phyloP scores from a whole-genome alignment of 1,140 invertebrate genomes.

The Armadillidium nasatum region DNA sequence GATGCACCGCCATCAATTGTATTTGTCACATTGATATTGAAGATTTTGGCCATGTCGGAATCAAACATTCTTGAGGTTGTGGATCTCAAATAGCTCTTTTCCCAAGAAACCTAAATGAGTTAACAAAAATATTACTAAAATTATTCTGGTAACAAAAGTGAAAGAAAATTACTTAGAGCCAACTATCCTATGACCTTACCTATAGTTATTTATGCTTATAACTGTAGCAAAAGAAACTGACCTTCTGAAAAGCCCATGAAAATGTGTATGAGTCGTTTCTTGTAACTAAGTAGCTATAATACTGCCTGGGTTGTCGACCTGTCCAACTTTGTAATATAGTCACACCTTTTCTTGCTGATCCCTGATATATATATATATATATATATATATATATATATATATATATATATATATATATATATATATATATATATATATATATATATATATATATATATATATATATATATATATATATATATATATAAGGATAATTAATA shows the following conservation, averaged over 20 bases:
- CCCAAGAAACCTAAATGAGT: conserved; percentile 36
- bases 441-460: no score
- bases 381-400: no score
- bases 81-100: conserved; percentile 35
- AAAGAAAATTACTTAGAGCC: no score
- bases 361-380: conserved; percentile 42
- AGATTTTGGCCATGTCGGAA: conserved; percentile 54
- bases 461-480: no score
- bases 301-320: conserved; percentile 49
- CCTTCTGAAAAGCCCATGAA: conserved; percentile 58
- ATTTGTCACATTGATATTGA: conserved; percentile 59
- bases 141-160: no score
- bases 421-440: no score
- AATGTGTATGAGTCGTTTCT: conserved; percentile 54
- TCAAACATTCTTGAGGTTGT: conserved; percentile 44
- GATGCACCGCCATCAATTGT: conserved; percentile 57
- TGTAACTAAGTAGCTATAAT: conserved; percentile 51
- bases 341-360: conserved; percentile 49
- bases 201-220: no score
- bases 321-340: conserved; percentile 52
- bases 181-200: no score
- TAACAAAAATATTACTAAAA: neutral
- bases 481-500: no score
- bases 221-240: conserved; percentile 40
- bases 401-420: no score